These are phyloP conservation scores for Brachyrhaphis roseni DNA, from an alignment of 2,797 vertebrate genomes.

Conservation along the genomic window DNA sequence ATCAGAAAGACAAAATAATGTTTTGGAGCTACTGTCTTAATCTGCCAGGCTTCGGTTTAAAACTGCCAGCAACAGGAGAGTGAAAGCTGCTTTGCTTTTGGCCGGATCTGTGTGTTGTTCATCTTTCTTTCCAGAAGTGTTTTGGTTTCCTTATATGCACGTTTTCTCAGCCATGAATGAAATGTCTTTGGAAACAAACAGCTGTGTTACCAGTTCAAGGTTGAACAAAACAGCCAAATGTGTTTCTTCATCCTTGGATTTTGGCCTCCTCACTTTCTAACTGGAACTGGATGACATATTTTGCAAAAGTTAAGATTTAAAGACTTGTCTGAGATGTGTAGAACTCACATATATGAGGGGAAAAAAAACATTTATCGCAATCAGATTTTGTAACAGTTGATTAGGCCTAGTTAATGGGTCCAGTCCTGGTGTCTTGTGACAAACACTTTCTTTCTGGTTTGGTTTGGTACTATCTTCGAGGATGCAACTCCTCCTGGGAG, in stretches of 20 bases:
- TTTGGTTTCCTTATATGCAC: background rate
- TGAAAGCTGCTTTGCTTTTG: background rate
- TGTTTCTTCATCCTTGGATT: background rate
- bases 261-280: background rate
- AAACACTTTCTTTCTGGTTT: background rate
- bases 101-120: background rate
- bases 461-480: too few relatives aligned
- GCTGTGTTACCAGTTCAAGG: background rate
- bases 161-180: background rate
- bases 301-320: background rate
- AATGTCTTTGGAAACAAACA: background rate
- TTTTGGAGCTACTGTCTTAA: background rate
- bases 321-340: background rate
- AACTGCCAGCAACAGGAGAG: background rate
- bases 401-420: background rate
- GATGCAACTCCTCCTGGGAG: too few relatives aligned
- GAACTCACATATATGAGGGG: background rate
- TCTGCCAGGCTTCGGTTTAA: background rate
- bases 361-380: background rate
- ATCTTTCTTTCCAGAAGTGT: background rate
- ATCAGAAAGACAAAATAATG: background rate
- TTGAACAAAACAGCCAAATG: too few relatives aligned
- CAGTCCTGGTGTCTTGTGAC: background rate
- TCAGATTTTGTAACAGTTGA: background rate
- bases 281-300: background rate